Percentiles rank a stretch among this genome's conserved stretches.
Conservation (phyloP, 2,113 vertebrate species). For the Electrona antarctica region DNA sequence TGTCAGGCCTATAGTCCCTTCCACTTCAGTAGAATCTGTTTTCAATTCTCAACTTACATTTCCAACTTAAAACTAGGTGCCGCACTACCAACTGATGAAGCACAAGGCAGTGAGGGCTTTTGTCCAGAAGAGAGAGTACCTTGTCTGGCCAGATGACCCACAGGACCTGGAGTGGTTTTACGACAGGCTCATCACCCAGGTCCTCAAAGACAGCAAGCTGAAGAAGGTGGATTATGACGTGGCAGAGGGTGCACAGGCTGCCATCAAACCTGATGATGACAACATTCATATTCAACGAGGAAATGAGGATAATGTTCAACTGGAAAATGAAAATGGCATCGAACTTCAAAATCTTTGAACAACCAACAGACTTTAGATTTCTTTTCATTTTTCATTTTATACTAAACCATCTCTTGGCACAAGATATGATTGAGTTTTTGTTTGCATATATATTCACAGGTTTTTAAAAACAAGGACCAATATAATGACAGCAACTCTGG, state of each 20-base stretch:
- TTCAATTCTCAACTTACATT: no score
- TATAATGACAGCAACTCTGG: no score
- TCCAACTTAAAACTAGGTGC: constrained; percentile 60
- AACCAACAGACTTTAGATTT: neutral
- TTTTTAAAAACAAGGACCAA: no score
- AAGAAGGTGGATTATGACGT: constrained; percentile 1
- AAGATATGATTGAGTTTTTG: no score
- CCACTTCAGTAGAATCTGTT: no score
- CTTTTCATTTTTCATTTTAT: neutral
- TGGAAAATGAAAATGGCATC: constrained; percentile 20
- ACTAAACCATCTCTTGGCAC: no score
- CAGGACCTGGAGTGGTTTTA: constrained; percentile 90
- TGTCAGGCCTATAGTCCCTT: no score
- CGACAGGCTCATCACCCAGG: constrained; percentile 75
- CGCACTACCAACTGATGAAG: constrained; percentile 86
- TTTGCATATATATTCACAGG: no score
- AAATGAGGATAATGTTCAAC: neutral
- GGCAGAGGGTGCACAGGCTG: constrained; percentile 5
- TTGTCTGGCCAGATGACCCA: constrained; percentile 88
- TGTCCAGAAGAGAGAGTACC: constrained; percentile 78
- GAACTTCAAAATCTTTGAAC: neutral
- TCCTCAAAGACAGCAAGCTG: constrained; percentile 75
- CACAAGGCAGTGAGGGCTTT: constrained; percentile 78
- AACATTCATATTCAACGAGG: neutral
- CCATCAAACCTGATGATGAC: neutral